Evolutionary conservation across 1,140 invertebrate genomes (phyloP).

Genomic region (Euura lappo): DNA sequence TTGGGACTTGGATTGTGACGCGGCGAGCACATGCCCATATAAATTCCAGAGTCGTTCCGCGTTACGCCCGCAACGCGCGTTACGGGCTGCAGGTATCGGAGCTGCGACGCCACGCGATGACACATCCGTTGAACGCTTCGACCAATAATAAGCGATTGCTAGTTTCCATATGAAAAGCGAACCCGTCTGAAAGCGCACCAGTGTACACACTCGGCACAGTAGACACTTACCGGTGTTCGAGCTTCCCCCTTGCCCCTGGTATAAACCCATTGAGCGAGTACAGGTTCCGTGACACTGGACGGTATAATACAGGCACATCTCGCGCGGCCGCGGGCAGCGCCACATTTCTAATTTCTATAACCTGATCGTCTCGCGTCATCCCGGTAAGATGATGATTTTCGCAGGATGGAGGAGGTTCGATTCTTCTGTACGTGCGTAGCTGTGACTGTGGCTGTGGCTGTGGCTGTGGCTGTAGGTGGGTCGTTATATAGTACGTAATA

Average conservation of each 20-base stretch:
- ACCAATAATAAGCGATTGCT: background rate
- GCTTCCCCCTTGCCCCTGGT: background rate
- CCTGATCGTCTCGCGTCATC: background rate
- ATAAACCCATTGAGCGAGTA: background rate
- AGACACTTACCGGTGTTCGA: conserved; percentile 3
- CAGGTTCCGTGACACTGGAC: background rate
- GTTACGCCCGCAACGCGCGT: background rate
- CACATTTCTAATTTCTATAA: no score
- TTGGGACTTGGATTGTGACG: no score
- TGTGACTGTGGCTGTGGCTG: no score
- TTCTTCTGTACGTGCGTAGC: no score
- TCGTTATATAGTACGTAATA: background rate
- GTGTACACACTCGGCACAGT: background rate
- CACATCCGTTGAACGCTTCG: background rate
- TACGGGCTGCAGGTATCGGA: background rate
- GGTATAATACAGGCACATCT: background rate
- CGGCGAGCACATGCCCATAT: background rate
- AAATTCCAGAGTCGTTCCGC: background rate
- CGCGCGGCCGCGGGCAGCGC: background rate
- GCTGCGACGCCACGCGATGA: background rate
- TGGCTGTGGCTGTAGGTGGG: no score
- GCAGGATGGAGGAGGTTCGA: no score
- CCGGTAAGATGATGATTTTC: background rate
- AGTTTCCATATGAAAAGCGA: background rate
- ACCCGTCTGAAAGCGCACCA: background rate